These are phyloP conservation scores for Stomatorhinus ivindoensis DNA, from an alignment of 2,113 vertebrate genomes.

Conservation along the genomic window DNA sequence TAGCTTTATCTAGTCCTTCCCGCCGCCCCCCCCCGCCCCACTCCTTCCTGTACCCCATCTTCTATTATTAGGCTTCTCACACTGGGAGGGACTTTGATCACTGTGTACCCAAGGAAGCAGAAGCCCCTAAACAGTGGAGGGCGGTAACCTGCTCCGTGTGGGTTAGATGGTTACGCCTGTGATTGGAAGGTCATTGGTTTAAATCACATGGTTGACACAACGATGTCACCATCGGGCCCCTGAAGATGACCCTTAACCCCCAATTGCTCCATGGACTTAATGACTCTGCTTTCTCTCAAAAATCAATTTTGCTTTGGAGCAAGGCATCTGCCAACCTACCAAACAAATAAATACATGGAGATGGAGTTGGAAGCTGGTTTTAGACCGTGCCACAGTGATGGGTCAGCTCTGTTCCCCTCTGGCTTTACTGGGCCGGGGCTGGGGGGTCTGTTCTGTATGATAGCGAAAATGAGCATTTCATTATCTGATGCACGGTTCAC, in stretches of 20 bases:
- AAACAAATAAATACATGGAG: neutral
- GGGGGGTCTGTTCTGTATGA: neutral
- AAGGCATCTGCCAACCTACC: neutral
- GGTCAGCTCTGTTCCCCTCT: neutral
- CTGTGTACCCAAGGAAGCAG: neutral
- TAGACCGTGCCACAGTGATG: neutral
- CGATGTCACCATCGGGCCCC: neutral
- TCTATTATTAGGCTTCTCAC: neutral
- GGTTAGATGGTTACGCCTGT: neutral
- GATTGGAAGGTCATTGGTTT: neutral
- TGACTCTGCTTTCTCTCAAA: neutral
- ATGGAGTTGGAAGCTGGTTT: neutral
- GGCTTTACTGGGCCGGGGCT: neutral
- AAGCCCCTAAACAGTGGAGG: neutral
- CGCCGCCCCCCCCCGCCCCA: neutral
- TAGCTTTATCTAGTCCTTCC: neutral
- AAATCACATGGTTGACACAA: neutral
- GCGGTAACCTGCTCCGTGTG: neutral
- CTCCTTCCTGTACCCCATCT: neutral
- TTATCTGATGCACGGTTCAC: neutral
- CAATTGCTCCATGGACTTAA: neutral
- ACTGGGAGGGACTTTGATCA: neutral
- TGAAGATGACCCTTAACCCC: neutral
- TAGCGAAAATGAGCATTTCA: neutral
- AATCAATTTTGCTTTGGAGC: neutral